Evolutionary conservation across 23 tunicate species (phyloP).

Genomic region (Aplidium turbinatum): DNA sequence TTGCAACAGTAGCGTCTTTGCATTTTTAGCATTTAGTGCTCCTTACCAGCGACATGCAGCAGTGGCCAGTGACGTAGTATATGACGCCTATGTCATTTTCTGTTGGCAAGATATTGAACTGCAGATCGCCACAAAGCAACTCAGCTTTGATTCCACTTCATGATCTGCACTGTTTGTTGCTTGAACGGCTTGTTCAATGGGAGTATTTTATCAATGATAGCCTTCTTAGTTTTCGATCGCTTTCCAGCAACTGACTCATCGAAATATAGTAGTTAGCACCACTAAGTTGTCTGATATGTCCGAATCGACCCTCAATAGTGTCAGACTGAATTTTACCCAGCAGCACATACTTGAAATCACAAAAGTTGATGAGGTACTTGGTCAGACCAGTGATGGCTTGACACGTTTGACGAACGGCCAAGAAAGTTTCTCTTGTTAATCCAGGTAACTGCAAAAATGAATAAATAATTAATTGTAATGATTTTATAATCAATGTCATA

Average conservation of each 20-base stretch:
- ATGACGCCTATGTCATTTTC: slow-evolving; percentile 15
- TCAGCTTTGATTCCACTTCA: slow-evolving; percentile 12
- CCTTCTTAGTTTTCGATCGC: not conserved
- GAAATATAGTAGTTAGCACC: slow-evolving; percentile 25
- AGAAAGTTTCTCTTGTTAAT: not conserved
- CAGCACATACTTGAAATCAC: slow-evolving; percentile 24
- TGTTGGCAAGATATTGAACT: slow-evolving; percentile 15
- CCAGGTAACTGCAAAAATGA: slow-evolving; percentile 15
- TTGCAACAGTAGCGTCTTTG: too few relatives aligned
- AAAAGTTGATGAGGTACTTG: slow-evolving; percentile 6
- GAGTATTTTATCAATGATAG: slow-evolving; percentile 16
- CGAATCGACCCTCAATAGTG: too few relatives aligned
- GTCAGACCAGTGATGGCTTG: slow-evolving; percentile 17
- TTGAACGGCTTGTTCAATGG: slow-evolving; percentile 24
- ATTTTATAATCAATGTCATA: too few relatives aligned
- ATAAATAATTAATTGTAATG: not conserved
- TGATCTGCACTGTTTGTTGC: not conserved
- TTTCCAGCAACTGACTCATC: slow-evolving; percentile 14
- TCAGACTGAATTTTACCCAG: not conserved
- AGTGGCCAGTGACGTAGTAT: too few relatives aligned
- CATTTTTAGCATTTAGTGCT: too few relatives aligned
- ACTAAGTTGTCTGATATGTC: not conserved
- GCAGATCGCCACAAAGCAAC: slow-evolving; percentile 10
- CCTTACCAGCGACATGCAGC: too few relatives aligned
- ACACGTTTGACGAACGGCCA: slow-evolving; percentile 14